Percentiles rank a stretch among this genome's conserved stretches.
Evolutionary conservation across 2,113 vertebrate genomes (phyloP).

Genomic region (Henicopernis longicauda): DNA sequence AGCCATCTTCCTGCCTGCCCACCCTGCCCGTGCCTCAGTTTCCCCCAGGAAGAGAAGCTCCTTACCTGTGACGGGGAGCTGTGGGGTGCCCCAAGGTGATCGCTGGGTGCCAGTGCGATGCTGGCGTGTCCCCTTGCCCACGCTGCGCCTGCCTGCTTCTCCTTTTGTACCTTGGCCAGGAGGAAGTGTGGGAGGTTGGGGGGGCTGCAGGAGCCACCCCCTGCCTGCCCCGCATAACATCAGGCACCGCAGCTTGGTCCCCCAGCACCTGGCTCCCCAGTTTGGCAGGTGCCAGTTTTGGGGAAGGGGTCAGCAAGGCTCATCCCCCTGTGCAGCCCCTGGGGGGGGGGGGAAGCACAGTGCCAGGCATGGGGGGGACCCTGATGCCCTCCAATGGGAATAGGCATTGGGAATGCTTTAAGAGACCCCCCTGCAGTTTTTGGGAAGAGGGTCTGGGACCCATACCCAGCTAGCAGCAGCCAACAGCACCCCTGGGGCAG

Average conservation of each 20-base stretch:
- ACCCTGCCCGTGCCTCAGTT: neutral
- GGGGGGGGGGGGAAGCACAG: neutral
- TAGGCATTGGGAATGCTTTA: neutral
- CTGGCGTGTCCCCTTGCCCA: neutral
- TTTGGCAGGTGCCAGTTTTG: neutral
- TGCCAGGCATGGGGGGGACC: neutral
- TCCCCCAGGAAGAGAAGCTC: neutral
- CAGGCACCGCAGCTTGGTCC: neutral
- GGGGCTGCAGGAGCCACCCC: neutral
- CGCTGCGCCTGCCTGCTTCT: neutral
- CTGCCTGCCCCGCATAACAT: neutral
- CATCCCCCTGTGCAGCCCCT: neutral
- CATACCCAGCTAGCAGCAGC: neutral
- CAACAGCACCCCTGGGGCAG: neutral
- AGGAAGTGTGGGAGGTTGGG: neutral
- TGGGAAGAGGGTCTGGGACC: neutral
- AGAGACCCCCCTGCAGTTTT: neutral
- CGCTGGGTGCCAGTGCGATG: neutral
- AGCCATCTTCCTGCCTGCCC: neutral
- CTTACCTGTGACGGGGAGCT: slow-evolving; percentile 7
- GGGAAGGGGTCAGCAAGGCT: neutral
- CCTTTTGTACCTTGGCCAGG: slow-evolving; percentile 30
- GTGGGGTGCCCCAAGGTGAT: accelerated
- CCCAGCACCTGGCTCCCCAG: accelerated
- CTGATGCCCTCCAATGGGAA: neutral